Evolutionary conservation across 2,797 vertebrate genomes (phyloP), one percentile per base, ranked within the genome.

Genomic region (Esox masquinongy): DNA sequence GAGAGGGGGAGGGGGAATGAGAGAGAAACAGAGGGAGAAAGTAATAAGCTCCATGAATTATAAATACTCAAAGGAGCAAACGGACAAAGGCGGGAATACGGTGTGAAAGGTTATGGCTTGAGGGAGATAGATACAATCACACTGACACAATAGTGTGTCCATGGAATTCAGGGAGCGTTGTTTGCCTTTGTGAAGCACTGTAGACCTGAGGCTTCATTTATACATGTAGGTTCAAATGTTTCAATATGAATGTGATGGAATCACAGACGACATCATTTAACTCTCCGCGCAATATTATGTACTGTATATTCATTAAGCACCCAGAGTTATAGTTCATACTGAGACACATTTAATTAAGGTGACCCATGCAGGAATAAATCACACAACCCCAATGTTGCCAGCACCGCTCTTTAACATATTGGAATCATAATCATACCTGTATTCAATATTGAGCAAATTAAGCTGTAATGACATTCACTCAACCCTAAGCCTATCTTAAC

Each of bases 1-100:
- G 6, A 61, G n/a, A 39, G 17, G 61, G 11, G 8, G 16, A 69
- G 0, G 43, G 39, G n/a, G 39, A n/a, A 12, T 15, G 36, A 26
- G 36, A 69, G 19, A 69, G 39, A 49, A 17, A 69, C 36, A 69
- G n/a, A 47, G n/a, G 29, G 34, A 34, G 19, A 43, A n/a, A 53
- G 51, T 17, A 68, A 19, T n/a, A 68, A 68, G 67, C 36, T n/a
- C 19, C n/a, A 39, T 69, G 11, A 69, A 68, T 68, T 39, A 68
- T 43, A 68, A 68, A 68, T 39, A 24, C 19, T 12, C 29, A 51
- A 19, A 53, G 5, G 26, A 53, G 14, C 26, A 56, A 31, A 72
- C 4, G 19, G 47, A 29, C 26, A 36, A 53, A 31, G 50, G 36
- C 17, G 51, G 5, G 17, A 6, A n/a, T 7, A 17, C n/a, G 50